Evolutionary conservation across 2,113 vertebrate species (phyloP).

Genomic region (Verasper variegatus): DNA sequence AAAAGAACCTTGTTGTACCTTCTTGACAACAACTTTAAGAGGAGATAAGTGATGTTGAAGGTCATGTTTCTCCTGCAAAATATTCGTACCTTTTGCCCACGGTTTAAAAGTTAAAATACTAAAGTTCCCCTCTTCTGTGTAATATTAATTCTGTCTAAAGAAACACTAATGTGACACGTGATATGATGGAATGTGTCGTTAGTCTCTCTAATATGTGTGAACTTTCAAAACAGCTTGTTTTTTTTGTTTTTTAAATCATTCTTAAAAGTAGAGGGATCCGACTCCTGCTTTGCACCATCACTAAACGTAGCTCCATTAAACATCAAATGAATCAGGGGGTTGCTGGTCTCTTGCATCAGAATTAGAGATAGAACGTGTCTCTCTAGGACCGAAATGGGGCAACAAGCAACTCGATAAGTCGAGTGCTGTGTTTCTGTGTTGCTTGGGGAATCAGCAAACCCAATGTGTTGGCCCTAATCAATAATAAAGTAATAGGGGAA

Average conservation of each 20-base stretch:
- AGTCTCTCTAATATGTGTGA: conserved; percentile 4
- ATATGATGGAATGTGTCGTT: conserved; percentile 21
- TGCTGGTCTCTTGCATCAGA: conserved; percentile 72
- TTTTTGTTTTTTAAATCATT: neutral
- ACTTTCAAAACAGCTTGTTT: neutral
- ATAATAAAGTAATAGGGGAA: conserved; percentile 63
- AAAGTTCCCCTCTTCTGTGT: too few relatives aligned
- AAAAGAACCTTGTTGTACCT: too few relatives aligned
- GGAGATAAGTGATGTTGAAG: neutral
- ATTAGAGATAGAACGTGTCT: conserved; percentile 49
- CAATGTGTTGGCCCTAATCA: conserved; percentile 53
- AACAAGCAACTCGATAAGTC: conserved; percentile 34
- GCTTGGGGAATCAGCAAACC: conserved; percentile 22
- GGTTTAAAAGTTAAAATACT: too few relatives aligned
- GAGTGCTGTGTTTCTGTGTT: conserved; percentile 29
- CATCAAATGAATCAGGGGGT: conserved; percentile 55
- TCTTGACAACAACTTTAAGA: neutral
- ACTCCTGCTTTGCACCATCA: neutral
- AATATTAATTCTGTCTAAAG: neutral
- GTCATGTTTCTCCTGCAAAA: neutral
- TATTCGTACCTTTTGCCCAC: neutral
- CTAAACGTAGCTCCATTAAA: conserved; percentile 46
- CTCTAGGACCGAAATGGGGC: conserved; percentile 54
- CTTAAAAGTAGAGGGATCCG: conserved; percentile 13
- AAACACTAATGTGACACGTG: conserved; percentile 6